These are phyloP conservation scores for Mesochorus sp. DNA, from an alignment of 2,888 invertebrate species.

Conservation along the genomic window DNA sequence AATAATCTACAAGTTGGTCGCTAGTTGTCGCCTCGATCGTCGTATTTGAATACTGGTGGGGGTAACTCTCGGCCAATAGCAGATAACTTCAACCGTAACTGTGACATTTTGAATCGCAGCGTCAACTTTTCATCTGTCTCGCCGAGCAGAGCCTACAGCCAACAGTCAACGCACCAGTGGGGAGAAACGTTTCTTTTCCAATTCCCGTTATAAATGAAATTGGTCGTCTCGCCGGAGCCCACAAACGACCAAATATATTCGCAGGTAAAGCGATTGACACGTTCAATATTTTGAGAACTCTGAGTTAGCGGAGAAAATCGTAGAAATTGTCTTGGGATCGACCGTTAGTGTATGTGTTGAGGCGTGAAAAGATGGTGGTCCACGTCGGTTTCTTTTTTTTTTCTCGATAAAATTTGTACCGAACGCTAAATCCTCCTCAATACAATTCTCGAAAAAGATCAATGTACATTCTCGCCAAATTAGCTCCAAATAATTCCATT, in stretches of 20 bases:
- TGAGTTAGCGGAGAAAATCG: no score
- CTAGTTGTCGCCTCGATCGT: no score
- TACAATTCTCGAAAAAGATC: no score
- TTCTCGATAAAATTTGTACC: no score
- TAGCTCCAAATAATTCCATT: no score
- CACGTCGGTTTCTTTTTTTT: not conserved
- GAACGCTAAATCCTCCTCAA: no score
- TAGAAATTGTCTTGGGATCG: no score
- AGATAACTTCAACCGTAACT: slow-evolving; percentile 69
- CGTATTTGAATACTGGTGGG: no score
- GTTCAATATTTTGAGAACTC: not conserved
- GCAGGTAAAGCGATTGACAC: slow-evolving; percentile 42
- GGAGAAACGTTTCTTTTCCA: slow-evolving; percentile 16
- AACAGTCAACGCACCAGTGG: slow-evolving; percentile 61
- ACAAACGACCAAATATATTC: slow-evolving; percentile 25
- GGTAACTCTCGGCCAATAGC: slow-evolving; percentile 34
- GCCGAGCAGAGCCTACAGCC: slow-evolving; percentile 66
- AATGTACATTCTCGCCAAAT: no score
- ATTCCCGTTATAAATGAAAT: slow-evolving; percentile 44
- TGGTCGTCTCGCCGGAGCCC: slow-evolving; percentile 41
- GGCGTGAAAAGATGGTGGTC: no score
- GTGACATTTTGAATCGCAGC: slow-evolving; percentile 76
- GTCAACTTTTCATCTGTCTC: slow-evolving; percentile 77
- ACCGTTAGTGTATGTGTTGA: no score
- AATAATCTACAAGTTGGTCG: no score